Evolutionary conservation across 2,797 vertebrate genomes (phyloP), one percentile per base, ranked within the genome.

Genomic region (Varecia variegata): DNA sequence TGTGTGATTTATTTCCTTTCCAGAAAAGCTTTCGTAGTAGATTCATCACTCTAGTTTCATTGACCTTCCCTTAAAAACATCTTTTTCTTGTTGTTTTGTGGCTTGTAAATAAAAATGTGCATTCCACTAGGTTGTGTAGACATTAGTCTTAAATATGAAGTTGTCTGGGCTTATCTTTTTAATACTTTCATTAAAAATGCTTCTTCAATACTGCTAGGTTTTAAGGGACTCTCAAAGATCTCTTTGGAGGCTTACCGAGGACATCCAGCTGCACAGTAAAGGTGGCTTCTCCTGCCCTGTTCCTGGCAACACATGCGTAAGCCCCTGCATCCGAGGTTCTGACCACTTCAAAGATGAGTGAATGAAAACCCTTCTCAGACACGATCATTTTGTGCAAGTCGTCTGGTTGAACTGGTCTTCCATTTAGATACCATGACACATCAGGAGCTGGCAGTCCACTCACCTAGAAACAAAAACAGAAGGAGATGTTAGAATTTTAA

Each of bases 321-420:
- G 99, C 98, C 15, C 99, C 99, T 30, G 99, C 99, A 38, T 99
- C 99, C 92, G 99, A 99, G 93, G 99, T 98, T 0, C 99, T 99
- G 90, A 99, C 99, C 11, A 99, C 99, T 98, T 99, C 99, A 73
- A 99, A 99, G 98, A 99, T 99, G 97, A 99, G 99, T 0, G 99
- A 99, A 97, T 99, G 99, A 98, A 99, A 98, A 74, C 99, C 99
- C 88, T 99, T 99, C 97, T 99, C 99, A 97, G 99, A 99, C 97
- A 99, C 99, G 95, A 99, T 98, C 99, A 99, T 99, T 98, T 99
- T 99, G 82, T 99, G 99, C 97, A 99, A 99, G 93, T 99, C 99
- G 68, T 99, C 99, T 12, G 99, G 99, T 17, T 99, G 99, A 76
- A 99, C 99, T 94, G 99, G 99, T 98, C 99, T 99, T 58, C 99